A percentile compares a stretch with the other conserved stretches of the same genome.
These are phyloP conservation scores for Pampus argenteus DNA, from an alignment of 2,797 vertebrate species.

Conservation along the genomic window DNA sequence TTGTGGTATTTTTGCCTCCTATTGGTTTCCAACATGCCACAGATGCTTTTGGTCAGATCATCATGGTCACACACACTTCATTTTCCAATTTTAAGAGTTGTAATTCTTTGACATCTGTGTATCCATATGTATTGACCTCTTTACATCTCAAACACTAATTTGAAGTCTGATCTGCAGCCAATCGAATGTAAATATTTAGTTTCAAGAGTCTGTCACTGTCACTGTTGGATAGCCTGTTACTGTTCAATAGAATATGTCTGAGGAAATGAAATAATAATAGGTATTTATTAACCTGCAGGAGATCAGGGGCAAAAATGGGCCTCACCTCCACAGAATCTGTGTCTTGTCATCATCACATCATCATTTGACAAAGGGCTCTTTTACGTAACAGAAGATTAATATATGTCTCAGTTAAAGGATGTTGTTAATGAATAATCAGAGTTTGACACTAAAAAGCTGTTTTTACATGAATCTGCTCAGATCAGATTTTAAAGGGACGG, in stretches of 20 bases:
- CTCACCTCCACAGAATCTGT: too few relatives aligned
- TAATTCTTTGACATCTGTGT: neutral
- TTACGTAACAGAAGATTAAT: too few relatives aligned
- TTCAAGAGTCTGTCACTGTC: neutral
- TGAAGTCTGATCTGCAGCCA: neutral
- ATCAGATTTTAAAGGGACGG: too few relatives aligned
- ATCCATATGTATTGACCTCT: neutral
- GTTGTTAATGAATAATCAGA: too few relatives aligned
- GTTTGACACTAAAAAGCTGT: too few relatives aligned
- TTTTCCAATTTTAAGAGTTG: constrained; percentile 20
- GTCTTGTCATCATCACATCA: too few relatives aligned
- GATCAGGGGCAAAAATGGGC: too few relatives aligned
- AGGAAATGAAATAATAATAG: neutral
- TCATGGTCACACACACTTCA: constrained; percentile 8
- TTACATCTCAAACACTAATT: neutral
- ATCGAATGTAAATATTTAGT: neutral
- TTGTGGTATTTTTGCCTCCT: constrained; percentile 45
- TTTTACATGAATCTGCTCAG: too few relatives aligned
- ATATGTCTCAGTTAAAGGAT: too few relatives aligned
- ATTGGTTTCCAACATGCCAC: constrained; percentile 31
- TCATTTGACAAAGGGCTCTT: too few relatives aligned
- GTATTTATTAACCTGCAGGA: neutral
- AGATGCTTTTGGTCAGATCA: constrained; percentile 39
- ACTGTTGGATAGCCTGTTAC: neutral
- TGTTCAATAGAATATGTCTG: neutral